Evolutionary conservation across 2,888 invertebrate species (phyloP), one percentile per base, ranked within the genome.

Genomic region (Octonoba sinensis): DNA sequence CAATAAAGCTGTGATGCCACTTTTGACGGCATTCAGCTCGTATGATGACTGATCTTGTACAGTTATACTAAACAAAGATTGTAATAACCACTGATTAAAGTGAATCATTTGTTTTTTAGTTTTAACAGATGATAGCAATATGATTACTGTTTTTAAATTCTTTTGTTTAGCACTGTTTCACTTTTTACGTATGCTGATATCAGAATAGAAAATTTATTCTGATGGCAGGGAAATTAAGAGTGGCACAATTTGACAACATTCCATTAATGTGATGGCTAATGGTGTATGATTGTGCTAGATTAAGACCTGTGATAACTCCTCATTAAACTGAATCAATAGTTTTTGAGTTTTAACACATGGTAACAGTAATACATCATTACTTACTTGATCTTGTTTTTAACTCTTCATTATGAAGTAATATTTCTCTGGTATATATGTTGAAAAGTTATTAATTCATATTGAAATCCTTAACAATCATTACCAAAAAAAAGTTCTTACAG

Each of bases 301-400:
- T n/a, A 67, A 65, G 4, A 60, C 72, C 60, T 60, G 67, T 79
- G 44, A 72, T 78, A 59, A 12, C 24, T 59, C 22, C 24, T 59
- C 59, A 59, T 59, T 20, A 24, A 22, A 24, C 59, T 59, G 3
- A 8, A 16, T 12, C 3, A 44, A 20, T 46, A 18, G 27, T 20
- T 18, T 46, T 18, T 64, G 64, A 20, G 64, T 64, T 64, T 64
- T 64, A 64, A 64, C 64, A 64, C 36, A 46, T 18, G 20, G 20
- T n/a, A 8, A 64, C 64, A 64, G 18, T 15, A 56, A 18, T 12
- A 47, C 12, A 47, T 12, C 11, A 47, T 47, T 47, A 47, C 11
- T 47, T 47, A 11, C 15, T 11, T 47, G 47, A 11, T 47, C 47
- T 47, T 12, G 11, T 11, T 15, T 47, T 12, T 47, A 12, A 47